Conservation (phyloP, 2,113 vertebrate genomes). For the Drymodes brunneopygia region DNA sequence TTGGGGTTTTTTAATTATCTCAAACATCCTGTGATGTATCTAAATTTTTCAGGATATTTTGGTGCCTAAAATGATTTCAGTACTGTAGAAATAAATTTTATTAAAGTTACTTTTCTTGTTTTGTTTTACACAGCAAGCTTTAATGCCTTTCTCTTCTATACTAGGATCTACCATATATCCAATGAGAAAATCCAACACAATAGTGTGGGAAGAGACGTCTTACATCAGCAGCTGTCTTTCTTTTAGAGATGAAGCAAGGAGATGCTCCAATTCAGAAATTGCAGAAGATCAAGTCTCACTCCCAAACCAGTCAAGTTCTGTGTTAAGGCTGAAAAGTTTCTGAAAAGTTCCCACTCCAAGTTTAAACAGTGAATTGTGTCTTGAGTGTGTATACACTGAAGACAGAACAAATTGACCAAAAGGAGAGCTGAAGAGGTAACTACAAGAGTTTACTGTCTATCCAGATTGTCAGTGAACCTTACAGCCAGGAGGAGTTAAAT, state of each 20-base stretch:
- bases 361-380: not conserved
- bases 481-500: not conserved
- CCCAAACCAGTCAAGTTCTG: not conserved
- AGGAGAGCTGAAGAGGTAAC: not conserved
- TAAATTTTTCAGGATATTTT: not conserved
- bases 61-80: not conserved
- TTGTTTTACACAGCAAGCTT: not conserved
- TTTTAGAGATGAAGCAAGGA: not conserved
- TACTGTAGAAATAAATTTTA: not conserved
- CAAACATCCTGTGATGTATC: not conserved
- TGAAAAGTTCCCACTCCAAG: not conserved
- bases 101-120: not conserved
- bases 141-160: not conserved
- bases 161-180: not conserved
- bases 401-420: not conserved
- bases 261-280: not conserved
- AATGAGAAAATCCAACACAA: not conserved
- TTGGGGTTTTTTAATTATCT: not conserved
- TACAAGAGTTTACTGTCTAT: not conserved
- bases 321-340: not conserved
- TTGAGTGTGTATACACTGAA: not conserved
- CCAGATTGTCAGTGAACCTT: not conserved
- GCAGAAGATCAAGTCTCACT: not conserved
- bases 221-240: not conserved
- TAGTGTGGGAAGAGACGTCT: not conserved